Evolutionary conservation across 1,140 invertebrate species (phyloP).

Genomic region (Lanistes nyassanus): DNA sequence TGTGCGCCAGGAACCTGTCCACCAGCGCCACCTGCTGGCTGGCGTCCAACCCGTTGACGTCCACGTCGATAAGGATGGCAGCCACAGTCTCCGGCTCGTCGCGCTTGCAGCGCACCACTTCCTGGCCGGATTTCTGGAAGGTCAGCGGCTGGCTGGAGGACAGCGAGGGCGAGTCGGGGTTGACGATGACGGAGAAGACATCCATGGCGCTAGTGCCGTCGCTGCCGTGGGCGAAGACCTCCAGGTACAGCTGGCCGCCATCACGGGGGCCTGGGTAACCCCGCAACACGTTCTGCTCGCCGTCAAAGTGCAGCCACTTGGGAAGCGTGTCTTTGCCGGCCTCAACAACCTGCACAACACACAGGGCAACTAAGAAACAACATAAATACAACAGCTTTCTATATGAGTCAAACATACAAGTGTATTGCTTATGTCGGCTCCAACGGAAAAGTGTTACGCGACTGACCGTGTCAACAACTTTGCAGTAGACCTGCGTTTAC

Average conservation of each 20-base stretch:
- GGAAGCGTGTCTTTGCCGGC: conserved; percentile 61
- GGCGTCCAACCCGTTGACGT: conserved; percentile 49
- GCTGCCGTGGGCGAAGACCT: conserved; percentile 66
- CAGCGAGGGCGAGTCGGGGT: conserved; percentile 38
- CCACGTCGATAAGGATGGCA: conserved; percentile 60
- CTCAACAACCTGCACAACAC: conserved; percentile 62
- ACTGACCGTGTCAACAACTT: no score
- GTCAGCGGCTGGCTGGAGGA: conserved; percentile 25
- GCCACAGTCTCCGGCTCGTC: conserved; percentile 61
- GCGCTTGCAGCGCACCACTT: conserved; percentile 51
- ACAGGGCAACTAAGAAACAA: conserved; percentile 17
- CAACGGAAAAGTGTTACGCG: no score
- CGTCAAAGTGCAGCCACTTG: conserved; percentile 66
- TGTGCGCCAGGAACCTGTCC: conserved; percentile 47
- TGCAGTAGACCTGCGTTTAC: no score
- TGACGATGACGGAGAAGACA: conserved; percentile 55
- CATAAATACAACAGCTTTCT: not conserved
- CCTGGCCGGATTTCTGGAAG: conserved; percentile 32
- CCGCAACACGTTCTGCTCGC: conserved; percentile 64
- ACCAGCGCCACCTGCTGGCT: conserved; percentile 48
- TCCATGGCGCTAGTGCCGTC: conserved; percentile 40
- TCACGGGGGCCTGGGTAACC: conserved; percentile 73
- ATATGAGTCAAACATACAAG: no score
- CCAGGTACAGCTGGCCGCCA: conserved; percentile 71
- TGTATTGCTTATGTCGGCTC: no score